These are phyloP conservation scores for Philaethria dido DNA, from an alignment of 2,888 invertebrate species.

Conservation along the genomic window DNA sequence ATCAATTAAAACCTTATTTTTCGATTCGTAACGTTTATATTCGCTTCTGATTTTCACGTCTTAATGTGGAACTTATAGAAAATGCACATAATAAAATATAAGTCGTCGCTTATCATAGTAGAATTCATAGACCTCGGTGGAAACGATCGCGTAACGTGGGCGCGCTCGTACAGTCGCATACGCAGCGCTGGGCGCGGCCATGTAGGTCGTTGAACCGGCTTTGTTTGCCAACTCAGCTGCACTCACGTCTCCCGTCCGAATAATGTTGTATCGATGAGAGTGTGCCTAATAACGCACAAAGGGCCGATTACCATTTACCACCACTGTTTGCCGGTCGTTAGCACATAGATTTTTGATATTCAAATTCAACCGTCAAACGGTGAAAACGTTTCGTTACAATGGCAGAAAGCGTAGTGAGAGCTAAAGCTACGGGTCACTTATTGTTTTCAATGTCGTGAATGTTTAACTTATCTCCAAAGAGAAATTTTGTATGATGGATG, in stretches of 20 bases:
- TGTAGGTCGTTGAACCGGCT: conserved; percentile 79
- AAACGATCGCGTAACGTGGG: conserved; percentile 68
- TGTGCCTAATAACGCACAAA: conserved; percentile 39
- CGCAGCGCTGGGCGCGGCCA: conserved; percentile 73
- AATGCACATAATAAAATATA: conserved; percentile 13
- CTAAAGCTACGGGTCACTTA: conserved; percentile 46
- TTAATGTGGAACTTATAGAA: conserved; percentile 9
- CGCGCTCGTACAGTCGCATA: conserved; percentile 68
- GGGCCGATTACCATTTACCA: conserved; percentile 30
- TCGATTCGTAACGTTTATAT: background rate
- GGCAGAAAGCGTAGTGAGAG: conserved; percentile 66
- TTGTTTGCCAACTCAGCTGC: conserved; percentile 83
- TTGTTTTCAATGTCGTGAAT: conserved; percentile 42
- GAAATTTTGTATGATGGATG: conserved; percentile 23
- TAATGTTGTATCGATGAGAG: conserved; percentile 67
- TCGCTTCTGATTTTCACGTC: background rate
- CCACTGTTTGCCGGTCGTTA: conserved; percentile 19
- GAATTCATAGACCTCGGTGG: conserved; percentile 40
- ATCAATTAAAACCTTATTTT: conserved; percentile 8
- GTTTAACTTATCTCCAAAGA: conserved; percentile 18
- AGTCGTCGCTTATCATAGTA: conserved; percentile 14
- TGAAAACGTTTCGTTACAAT: conserved; percentile 63
- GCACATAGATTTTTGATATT: conserved; percentile 29
- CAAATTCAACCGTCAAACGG: conserved; percentile 40
- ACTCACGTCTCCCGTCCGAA: conserved; percentile 64